Conservation (phyloP, 2,113 vertebrate genomes). For the Alethe castanea region DNA sequence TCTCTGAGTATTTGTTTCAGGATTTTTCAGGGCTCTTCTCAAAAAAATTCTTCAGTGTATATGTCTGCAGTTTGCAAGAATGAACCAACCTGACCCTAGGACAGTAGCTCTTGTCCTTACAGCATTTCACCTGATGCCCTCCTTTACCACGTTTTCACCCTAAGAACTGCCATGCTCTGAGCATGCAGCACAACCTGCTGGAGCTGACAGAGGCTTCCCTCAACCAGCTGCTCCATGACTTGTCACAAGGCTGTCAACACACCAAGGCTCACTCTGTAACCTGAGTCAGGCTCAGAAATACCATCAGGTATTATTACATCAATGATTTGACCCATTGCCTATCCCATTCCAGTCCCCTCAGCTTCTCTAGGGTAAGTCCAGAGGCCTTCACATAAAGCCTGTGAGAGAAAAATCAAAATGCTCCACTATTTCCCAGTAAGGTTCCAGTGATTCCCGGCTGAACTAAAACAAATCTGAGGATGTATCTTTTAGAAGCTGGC, state of each 20-base stretch:
- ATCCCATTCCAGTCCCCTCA: not conserved
- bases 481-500: not conserved
- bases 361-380: not conserved
- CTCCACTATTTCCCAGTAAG: not conserved
- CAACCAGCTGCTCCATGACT: not conserved
- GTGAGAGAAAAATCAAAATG: not conserved
- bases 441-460: not conserved
- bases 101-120: not conserved
- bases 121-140: not conserved
- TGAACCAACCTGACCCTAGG: not conserved
- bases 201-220: not conserved
- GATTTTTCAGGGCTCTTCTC: not conserved
- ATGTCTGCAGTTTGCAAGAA: not conserved
- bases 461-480: not conserved
- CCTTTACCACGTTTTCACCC: rapidly evolving
- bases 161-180: not conserved
- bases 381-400: not conserved
- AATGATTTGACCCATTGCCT: not conserved
- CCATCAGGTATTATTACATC: not conserved
- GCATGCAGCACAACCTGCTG: not conserved
- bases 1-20: not conserved
- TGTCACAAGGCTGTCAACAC: not conserved
- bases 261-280: not conserved
- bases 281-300: not conserved
- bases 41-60: not conserved